Evolutionary conservation across 2,888 invertebrate genomes (phyloP), one percentile per base, ranked within the genome.

Genomic region (Apoderus coryli): DNA sequence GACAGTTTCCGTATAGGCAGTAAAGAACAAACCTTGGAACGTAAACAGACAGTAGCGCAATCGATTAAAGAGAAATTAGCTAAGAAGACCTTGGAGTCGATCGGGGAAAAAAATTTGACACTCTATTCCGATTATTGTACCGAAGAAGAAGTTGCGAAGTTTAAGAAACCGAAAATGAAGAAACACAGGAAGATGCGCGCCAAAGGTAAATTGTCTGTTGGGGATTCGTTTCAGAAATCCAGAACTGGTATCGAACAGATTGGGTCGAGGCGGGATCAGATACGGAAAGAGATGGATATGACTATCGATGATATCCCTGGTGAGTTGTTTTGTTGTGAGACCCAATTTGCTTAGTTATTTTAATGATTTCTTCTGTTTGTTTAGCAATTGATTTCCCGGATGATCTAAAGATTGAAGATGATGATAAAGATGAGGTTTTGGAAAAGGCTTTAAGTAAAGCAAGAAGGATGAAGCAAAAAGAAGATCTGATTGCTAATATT

Each of bases 41-140:
- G n/a, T n/a, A n/a, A n/a, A n/a, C n/a, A n/a, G n/a, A n/a, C n/a
- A n/a, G n/a, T n/a, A n/a, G n/a, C n/a, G n/a, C n/a, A n/a, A n/a
- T n/a, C n/a, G n/a, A n/a, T n/a, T n/a, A n/a, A n/a, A n/a, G n/a
- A n/a, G n/a, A n/a, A n/a, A n/a, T n/a, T n/a, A n/a, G 65, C 71
- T 4, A 64, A 67, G 33, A 76, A 75, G 55, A 71, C 69, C 10
- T 54, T 85, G 41, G 89, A 90, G 61, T 71, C 76, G 19, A 64
- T 95, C 36, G 66, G 63, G 33, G 57, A 73, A 44, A 69, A 76
- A 9, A 69, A 70, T 44, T 65, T 75, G 16, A 70, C 67, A 42
- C 42, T 86, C 10, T 93, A 92, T 2, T 72, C 77, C 6, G 95
- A 98, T 58, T 96, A 89, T 59, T 77, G 77, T 52, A 54, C 71